Evolutionary conservation across 2,797 vertebrate genomes (phyloP).

Genomic region (Pagetopsis macropterus): DNA sequence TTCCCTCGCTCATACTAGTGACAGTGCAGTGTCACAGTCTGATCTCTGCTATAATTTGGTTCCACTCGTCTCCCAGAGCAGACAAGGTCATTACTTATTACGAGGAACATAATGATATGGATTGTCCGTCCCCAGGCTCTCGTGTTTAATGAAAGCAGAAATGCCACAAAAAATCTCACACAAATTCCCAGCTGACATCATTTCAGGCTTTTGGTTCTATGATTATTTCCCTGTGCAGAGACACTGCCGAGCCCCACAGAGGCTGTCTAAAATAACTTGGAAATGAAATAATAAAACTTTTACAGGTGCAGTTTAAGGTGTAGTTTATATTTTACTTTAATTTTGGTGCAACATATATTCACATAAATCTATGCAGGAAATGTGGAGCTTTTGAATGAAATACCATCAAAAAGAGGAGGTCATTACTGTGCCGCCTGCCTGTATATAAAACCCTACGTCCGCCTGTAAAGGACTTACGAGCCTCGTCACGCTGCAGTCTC

Average conservation of each 20-base stretch:
- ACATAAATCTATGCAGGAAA: neutral
- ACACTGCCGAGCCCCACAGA: neutral
- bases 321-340: neutral
- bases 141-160: conserved; percentile 35
- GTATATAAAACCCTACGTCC: neutral
- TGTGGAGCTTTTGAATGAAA: neutral
- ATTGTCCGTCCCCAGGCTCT: conserved; percentile 35
- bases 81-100: conserved; percentile 43
- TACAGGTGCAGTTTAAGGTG: neutral
- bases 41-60: conserved; percentile 27
- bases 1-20: neutral
- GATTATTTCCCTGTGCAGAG: conserved; percentile 5
- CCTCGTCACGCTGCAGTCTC: neutral
- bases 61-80: conserved; percentile 34
- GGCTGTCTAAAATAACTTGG: neutral
- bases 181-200: conserved; percentile 9
- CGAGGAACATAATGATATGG: conserved; percentile 27
- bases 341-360: neutral
- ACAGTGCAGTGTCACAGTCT: neutral
- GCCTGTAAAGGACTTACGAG: neutral
- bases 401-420: neutral
- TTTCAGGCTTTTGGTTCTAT: conserved; percentile 5
- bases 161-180: conserved; percentile 12
- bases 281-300: no score
- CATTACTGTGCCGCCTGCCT: neutral